phyloP scores from a whole-genome alignment of 2,113 vertebrate species.

The Heterocephalus glaber region DNA sequence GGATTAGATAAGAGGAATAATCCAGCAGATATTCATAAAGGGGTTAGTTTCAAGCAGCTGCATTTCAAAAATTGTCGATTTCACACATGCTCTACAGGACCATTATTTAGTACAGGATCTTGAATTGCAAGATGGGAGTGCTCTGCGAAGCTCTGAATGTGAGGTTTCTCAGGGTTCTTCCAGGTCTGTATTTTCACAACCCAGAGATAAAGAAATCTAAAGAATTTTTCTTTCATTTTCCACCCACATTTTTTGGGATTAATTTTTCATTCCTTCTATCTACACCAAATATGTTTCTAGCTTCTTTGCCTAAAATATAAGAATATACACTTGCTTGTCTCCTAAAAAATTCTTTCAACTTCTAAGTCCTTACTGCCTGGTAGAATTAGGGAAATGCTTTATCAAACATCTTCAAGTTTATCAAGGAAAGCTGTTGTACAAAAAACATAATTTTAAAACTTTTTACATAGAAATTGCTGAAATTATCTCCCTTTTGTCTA shows the following conservation, averaged over 20 bases:
- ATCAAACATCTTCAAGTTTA: conserved; percentile 57
- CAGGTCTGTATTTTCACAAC: not conserved
- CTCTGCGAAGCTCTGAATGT: not conserved
- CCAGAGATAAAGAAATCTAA: not conserved
- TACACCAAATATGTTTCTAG: not conserved
- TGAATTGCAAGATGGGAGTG: not conserved
- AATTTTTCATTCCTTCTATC: not conserved
- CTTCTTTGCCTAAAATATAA: conserved; percentile 19
- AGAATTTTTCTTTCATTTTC: not conserved
- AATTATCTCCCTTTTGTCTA: conserved; percentile 63
- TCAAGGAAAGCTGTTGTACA: conserved; percentile 16
- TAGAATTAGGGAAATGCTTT: conserved; percentile 42
- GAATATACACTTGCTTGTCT: not conserved
- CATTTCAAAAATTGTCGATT: conserved; percentile 4
- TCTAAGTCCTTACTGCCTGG: not conserved
- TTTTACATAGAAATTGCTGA: conserved; percentile 64
- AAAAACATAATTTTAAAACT: conserved; percentile 53
- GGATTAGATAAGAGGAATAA: not conserved
- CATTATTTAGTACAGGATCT: not conserved
- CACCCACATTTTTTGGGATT: not conserved
- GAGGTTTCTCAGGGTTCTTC: not conserved
- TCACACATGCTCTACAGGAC: not conserved
- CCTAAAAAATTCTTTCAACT: conserved; percentile 23
- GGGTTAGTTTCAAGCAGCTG: not conserved
- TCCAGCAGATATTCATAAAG: not conserved